phyloP scores from a whole-genome alignment of 2,797 vertebrate species.

The Microctenopoma stevenorrisi region DNA sequence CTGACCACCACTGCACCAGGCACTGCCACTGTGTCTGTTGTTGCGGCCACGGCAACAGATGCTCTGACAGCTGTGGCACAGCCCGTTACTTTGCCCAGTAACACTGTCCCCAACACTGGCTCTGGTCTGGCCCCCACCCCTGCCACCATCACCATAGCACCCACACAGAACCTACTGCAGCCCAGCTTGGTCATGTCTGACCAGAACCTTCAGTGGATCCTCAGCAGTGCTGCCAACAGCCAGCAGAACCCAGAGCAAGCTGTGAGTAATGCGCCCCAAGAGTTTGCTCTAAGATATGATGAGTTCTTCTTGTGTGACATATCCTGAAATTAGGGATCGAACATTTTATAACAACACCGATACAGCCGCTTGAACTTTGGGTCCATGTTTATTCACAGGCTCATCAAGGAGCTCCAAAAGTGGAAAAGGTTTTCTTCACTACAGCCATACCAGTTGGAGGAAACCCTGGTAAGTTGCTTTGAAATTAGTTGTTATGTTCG shows the following conservation, averaged over 20 bases:
- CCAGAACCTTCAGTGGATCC: constrained; percentile 98
- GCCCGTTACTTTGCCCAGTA: constrained; percentile 88
- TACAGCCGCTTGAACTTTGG: neutral
- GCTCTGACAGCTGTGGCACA: constrained; percentile 68
- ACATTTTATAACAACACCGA: too few relatives aligned
- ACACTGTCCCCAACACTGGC: constrained; percentile 70
- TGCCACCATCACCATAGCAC: constrained; percentile 87
- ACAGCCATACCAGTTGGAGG: constrained; percentile 96
- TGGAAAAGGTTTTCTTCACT: constrained; percentile 98
- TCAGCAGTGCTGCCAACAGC: constrained; percentile 91
- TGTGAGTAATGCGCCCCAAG: constrained; percentile 80
- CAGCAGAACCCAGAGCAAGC: constrained; percentile 91
- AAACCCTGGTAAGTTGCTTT: constrained; percentile 87
- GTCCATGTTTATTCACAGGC: constrained; percentile 59
- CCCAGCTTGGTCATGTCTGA: constrained; percentile 95
- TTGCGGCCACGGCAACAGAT: constrained; percentile 50
- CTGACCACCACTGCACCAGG: constrained; percentile 47
- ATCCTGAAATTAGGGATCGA: too few relatives aligned
- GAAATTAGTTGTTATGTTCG: constrained; percentile 5
- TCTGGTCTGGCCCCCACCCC: constrained; percentile 65
- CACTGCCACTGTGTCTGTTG: constrained; percentile 47
- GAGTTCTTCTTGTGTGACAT: too few relatives aligned
- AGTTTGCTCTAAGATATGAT: neutral
- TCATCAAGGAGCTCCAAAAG: constrained; percentile 91
- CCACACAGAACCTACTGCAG: constrained; percentile 91